These are phyloP conservation scores for Drosophila ezoana DNA, from an alignment of 2,888 invertebrate species.

Conservation along the genomic window DNA sequence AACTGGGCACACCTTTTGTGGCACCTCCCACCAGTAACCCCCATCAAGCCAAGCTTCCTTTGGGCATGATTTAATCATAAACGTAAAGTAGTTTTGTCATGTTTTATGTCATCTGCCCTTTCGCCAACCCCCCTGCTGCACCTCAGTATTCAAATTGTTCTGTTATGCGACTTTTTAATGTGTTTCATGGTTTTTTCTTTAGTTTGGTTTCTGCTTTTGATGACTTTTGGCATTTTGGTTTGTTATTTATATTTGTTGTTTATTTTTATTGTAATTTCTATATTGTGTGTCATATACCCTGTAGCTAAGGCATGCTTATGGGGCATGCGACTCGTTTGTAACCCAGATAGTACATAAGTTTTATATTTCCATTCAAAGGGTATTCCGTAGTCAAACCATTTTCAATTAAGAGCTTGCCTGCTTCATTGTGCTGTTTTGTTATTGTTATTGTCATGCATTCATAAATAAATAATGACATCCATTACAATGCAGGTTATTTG, in stretches of 20 bases:
- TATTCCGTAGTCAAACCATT: constrained; percentile 12
- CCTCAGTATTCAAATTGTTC: constrained; percentile 47
- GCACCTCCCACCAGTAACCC: background rate
- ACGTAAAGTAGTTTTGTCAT: constrained; percentile 75
- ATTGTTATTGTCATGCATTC: constrained; percentile 71
- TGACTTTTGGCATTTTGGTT: constrained; percentile 67
- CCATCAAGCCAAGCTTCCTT: background rate
- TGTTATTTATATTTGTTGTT: constrained; percentile 40
- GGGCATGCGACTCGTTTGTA: too few relatives aligned
- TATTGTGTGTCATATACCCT: constrained; percentile 33
- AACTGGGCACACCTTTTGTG: constrained; percentile 38
- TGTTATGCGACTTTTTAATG: constrained; percentile 55
- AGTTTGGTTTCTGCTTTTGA: constrained; percentile 43
- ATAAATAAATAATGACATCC: constrained; percentile 76
- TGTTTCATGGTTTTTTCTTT: constrained; percentile 36
- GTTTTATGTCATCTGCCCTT: constrained; percentile 42
- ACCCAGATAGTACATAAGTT: too few relatives aligned
- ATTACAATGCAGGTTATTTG: constrained; percentile 64
- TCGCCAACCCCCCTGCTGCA: background rate
- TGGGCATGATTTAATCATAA: constrained; percentile 76
- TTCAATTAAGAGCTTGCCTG: background rate
- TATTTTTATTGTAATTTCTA: constrained; percentile 48
- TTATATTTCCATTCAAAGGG: constrained; percentile 3
- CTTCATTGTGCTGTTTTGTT: constrained; percentile 42
- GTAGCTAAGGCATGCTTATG: background rate